Conservation (phyloP, 1,140 invertebrate genomes). For the Psilanteris sp. region DNA sequence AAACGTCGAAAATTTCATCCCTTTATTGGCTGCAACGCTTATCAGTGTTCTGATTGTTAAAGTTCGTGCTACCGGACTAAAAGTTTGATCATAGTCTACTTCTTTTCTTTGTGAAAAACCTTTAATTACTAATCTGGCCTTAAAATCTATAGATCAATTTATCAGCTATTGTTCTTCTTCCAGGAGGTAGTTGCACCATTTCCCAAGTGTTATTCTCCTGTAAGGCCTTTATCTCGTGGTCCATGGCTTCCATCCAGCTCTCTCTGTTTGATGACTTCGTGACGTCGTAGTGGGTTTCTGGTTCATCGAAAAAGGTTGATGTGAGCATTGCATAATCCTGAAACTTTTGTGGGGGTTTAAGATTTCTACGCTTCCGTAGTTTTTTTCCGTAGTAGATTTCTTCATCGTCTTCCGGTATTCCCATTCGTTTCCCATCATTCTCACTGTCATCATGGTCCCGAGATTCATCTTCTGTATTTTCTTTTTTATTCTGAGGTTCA, state of each 20-base stretch:
- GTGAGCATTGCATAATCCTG: conserved; percentile 24
- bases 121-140: conserved; percentile 70
- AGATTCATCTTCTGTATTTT: too few relatives aligned
- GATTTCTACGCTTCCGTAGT: too few relatives aligned
- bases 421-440: too few relatives aligned
- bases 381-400: too few relatives aligned
- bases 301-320: conserved; percentile 1
- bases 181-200: conserved; percentile 64
- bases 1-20: too few relatives aligned
- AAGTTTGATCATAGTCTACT: conserved; percentile 64
- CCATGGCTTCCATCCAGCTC: conserved; percentile 17
- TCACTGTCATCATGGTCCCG: too few relatives aligned
- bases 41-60: too few relatives aligned
- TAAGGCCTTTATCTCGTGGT: conserved; percentile 30
- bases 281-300: conserved; percentile 28
- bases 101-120: too few relatives aligned
- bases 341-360: conserved; percentile 4
- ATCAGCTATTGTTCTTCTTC: conserved; percentile 68
- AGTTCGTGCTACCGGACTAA: conserved; percentile 64
- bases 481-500: too few relatives aligned
- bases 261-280: conserved; percentile 6
- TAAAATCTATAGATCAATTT: conserved; percentile 72
- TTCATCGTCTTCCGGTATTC: too few relatives aligned
- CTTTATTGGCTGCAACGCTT: too few relatives aligned
- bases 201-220: conserved; percentile 66